Percentiles rank a stretch among this genome's conserved stretches.
Conservation (phyloP, 2,797 vertebrate species). For the Sternotherus odoratus region DNA sequence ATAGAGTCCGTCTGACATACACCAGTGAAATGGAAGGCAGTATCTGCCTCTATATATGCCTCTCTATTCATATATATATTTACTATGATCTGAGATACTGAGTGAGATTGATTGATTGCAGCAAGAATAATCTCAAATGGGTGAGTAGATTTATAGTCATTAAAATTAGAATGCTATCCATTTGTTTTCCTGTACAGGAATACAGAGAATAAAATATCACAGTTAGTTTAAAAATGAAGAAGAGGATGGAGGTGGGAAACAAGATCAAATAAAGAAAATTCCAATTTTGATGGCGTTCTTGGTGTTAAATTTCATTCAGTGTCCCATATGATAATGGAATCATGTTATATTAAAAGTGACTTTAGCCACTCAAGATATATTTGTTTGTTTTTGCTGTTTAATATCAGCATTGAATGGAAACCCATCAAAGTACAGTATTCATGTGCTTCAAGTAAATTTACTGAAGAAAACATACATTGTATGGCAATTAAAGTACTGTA, state of each 20-base stretch:
- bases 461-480: neutral
- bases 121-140: neutral
- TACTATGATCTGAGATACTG: neutral
- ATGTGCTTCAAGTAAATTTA: neutral
- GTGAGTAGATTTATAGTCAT: neutral
- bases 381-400: neutral
- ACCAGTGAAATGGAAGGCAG: neutral
- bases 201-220: neutral
- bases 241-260: neutral
- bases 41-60: neutral
- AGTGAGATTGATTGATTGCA: neutral
- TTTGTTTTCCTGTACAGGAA: neutral
- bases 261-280: neutral
- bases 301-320: neutral
- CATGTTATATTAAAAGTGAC: neutral
- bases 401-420: neutral
- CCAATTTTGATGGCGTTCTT: accelerated
- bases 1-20: neutral
- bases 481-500: neutral
- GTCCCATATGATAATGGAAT: neutral
- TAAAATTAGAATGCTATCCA: neutral
- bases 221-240: neutral
- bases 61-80: neutral
- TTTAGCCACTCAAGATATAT: neutral
- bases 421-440: neutral